These are phyloP conservation scores for Pseudorectes ferrugineus DNA, from an alignment of 2,113 vertebrate species.

Conservation along the genomic window DNA sequence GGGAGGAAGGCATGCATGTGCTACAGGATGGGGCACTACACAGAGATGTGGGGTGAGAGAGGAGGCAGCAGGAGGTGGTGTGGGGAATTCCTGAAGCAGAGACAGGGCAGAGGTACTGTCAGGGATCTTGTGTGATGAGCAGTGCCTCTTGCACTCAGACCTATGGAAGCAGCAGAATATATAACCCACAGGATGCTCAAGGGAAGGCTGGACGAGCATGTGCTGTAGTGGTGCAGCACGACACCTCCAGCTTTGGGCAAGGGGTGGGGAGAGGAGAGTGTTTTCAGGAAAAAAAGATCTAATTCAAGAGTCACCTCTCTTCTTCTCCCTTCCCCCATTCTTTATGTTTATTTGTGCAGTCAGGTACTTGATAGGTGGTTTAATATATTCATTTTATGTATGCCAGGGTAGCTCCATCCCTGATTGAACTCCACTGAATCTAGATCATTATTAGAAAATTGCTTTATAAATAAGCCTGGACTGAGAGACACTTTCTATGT, in stretches of 20 bases:
- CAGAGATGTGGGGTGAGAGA: background rate
- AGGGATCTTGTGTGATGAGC: background rate
- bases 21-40: background rate
- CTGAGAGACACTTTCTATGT: conserved; percentile 14
- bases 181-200: background rate
- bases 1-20: background rate
- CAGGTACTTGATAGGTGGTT: background rate
- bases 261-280: background rate
- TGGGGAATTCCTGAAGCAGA: background rate
- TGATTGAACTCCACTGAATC: conserved; percentile 15
- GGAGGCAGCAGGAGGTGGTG: background rate
- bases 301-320: background rate
- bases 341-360: background rate
- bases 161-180: background rate
- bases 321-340: background rate
- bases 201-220: background rate
- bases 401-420: background rate
- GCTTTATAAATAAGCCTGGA: conserved; percentile 43
- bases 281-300: background rate
- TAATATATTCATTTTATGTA: conserved; percentile 14
- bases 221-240: background rate
- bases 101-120: rapidly evolving
- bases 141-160: background rate
- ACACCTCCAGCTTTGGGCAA: background rate
- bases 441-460: conserved; percentile 42